Evolutionary conservation across 92 coral and sea anemone species (phyloP), one percentile per base, ranked within the genome.

Genomic region (Palythoa heliodiscus): DNA sequence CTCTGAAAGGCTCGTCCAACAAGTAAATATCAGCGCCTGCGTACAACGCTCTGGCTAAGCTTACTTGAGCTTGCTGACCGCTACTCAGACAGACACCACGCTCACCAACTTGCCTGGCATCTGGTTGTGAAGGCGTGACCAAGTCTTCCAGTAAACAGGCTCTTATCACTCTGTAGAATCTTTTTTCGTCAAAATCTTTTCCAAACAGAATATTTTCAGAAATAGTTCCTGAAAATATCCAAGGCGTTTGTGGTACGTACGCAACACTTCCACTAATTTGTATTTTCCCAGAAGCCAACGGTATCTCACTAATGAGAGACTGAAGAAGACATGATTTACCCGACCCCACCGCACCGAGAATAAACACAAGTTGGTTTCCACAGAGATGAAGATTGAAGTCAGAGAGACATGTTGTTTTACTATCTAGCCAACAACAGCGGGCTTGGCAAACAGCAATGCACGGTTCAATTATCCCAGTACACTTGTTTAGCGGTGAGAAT

Each of bases 151-250:
- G 35, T 43, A 66, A 67, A 37, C 84, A 66, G 13, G 84, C 74
- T 19, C 43, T 68, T 52, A 80, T 22, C 22, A 80, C 84, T 14
- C 24, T 50, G 43, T 66, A 10, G 61, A 64, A 80, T 48, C 74
- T 67, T 20, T 66, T 74, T 48, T 66, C 47, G 60, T 80, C 74
- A 80, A 80, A 66, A 3, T 24, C 73, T 29, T 80, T 50, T 55
- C 84, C 84, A 68, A 80, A 80, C 55, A 80, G 22, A 53, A 80
- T 80, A 52, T 80, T 80, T 48, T 80, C 73, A 12, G 43, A 24
- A 67, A 80, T 68, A 11, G 84, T 80, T 17, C 84, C 84, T 80
- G 84, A 80, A 66, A 80, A 80, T 66, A 80, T 80, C 84, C 84
- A 80, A 64, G 84, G 60, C 11, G 74, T 64, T 43, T 80, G 84